Evolutionary conservation across 2,888 invertebrate genomes (phyloP), one percentile per base, ranked within the genome.

Genomic region (Pristionchus japonicus): DNA sequence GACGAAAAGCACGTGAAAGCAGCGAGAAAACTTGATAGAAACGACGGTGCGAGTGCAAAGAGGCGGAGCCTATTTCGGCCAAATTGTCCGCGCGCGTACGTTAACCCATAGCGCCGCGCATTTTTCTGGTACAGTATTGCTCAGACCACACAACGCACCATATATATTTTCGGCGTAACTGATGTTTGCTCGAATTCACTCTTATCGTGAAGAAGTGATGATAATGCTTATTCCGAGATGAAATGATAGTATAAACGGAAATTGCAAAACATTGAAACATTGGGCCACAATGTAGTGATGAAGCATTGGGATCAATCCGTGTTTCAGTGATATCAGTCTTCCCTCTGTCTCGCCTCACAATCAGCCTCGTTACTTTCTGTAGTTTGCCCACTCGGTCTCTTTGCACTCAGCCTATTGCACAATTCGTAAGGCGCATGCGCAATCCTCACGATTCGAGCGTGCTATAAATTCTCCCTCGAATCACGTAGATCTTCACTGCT

Each of bases 21-120:
- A 83, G 37, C 31, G 52, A 20, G 49, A 47, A 37, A 57, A 83
- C 31, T 49, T 52, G 82, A 83, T 83, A 49, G 57, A 57, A 83
- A 83, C 43, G 77, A 83, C 23, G 27, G 52, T 37, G 31, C n/a
- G 13, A 27, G 34, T 4, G 31, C 31, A 20, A 1, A 47, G 23
- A 47, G 47, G 47, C 47, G 80, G 80, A 11, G 80, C 47, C 70
- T 43, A n/a, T 31, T 43, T 6, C 43, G n/a, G 43, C 47, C n/a
- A 80, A 31, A 77, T 49, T 80, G 80, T 80, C 80, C n/a, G 4
- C 11, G 23, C 80, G 80, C 80, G 80, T 47, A 37, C 80, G 80
- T 47, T 80, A 13, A 0, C 27, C 1, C 80, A 31, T 31, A 27
- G 11, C 3, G 47, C 43, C 80, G 47, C 80, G 47, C 80, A 47